Conservation (phyloP, 2,888 invertebrate species). For the Drosophila macrospina region DNA sequence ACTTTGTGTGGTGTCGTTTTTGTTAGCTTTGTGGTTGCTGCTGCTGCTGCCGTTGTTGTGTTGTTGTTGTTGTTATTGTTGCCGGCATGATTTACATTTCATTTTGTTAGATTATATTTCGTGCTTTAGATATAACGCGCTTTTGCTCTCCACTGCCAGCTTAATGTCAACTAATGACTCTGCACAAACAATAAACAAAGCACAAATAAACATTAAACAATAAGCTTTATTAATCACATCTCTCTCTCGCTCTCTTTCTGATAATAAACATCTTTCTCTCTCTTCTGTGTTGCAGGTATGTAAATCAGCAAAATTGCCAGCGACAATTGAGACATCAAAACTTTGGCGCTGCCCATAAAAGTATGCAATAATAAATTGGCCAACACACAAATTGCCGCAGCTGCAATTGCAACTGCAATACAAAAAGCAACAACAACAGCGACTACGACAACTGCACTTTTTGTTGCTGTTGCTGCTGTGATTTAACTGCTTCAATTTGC, state of each 20-base stretch:
- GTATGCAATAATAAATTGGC: conserved; percentile 75
- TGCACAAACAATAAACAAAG: conserved; percentile 38
- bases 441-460: conserved; percentile 2
- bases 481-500: conserved; percentile 80
- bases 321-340: conserved; percentile 66
- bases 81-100: conserved; percentile 58
- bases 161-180: conserved; percentile 57
- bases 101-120: conserved; percentile 49
- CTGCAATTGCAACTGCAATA: conserved; percentile 16
- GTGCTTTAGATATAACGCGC: conserved; percentile 40
- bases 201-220: conserved; percentile 37
- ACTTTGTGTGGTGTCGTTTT: conserved; percentile 48
- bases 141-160: conserved; percentile 29
- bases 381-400: conserved; percentile 7
- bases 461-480: conserved; percentile 31
- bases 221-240: conserved; percentile 39
- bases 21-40: conserved; percentile 22
- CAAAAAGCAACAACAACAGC: no score
- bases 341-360: conserved; percentile 62
- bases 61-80: conserved; percentile 15
- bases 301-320: conserved; percentile 41
- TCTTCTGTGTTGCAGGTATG: conserved; percentile 54
- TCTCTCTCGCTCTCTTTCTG: neutral
- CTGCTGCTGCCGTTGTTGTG: neutral
- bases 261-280: neutral